phyloP scores from a whole-genome alignment of 2,113 vertebrate genomes.

The Rattus rattus region DNA sequence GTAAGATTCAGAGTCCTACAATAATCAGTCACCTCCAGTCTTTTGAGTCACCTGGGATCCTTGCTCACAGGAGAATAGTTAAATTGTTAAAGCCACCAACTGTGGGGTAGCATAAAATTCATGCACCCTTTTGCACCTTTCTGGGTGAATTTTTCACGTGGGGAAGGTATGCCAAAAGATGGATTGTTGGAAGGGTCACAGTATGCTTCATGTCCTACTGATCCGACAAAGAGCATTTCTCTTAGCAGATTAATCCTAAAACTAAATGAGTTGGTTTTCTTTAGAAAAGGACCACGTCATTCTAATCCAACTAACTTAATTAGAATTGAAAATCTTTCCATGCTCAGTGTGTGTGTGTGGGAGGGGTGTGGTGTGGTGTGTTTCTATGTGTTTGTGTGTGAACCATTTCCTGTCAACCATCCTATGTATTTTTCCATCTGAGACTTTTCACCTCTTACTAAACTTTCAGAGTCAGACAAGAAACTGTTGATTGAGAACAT shows the following conservation, averaged over 20 bases:
- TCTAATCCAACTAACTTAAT: conserved; percentile 21
- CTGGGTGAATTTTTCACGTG: neutral
- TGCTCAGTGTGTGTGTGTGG: conserved; percentile 4
- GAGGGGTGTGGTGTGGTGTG: neutral
- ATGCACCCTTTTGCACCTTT: neutral
- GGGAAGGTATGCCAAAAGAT: neutral
- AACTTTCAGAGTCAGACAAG: conserved; percentile 73
- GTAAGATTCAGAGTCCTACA: neutral
- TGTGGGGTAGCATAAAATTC: neutral
- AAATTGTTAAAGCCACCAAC: neutral
- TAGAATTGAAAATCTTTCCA: conserved; percentile 42
- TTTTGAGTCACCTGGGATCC: too few relatives aligned
- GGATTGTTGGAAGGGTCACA: neutral
- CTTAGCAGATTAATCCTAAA: neutral
- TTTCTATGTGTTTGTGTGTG: neutral
- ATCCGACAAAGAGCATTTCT: neutral
- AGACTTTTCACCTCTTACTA: conserved; percentile 61
- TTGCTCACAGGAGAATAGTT: neutral
- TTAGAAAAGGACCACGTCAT: neutral
- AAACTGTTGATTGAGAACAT: conserved; percentile 72
- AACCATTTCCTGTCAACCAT: conserved; percentile 60
- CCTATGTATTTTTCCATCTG: neutral
- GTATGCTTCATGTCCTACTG: neutral
- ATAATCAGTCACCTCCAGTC: neutral
- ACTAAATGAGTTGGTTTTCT: neutral